Conservation (phyloP, 92 coral and sea anemone genomes). For the Phenganax stokvisi region DNA sequence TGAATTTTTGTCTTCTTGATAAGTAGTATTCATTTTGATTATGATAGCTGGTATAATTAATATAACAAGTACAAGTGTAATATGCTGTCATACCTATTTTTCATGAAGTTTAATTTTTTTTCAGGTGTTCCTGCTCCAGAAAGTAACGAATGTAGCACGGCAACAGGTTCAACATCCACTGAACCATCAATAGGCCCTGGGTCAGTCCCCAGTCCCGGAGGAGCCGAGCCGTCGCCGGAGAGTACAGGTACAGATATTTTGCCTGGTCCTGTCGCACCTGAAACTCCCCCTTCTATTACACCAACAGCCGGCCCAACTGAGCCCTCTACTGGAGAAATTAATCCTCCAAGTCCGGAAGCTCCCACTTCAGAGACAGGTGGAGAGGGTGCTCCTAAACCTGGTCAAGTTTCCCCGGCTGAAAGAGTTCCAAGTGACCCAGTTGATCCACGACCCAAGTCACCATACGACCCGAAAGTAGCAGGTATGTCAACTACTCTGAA, state of each 20-base stretch:
- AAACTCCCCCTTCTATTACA: background rate
- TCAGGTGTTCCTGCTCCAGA: background rate
- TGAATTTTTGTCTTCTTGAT: no score
- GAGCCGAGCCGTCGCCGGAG: background rate
- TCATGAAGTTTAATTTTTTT: background rate
- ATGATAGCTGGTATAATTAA: background rate
- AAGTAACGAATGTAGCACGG: background rate
- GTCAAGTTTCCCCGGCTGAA: no score
- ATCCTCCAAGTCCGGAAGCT: background rate
- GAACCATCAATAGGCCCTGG: background rate
- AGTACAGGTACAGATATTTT: background rate
- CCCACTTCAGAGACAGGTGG: background rate
- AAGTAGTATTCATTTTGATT: background rate
- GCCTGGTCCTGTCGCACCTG: background rate
- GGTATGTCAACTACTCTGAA: no score
- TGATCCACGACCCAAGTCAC: no score
- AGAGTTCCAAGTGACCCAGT: no score
- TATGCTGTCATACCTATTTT: background rate
- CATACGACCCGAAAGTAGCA: no score
- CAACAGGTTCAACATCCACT: background rate
- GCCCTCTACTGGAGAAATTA: background rate
- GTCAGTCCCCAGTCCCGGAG: background rate
- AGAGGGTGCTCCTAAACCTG: background rate
- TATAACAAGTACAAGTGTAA: background rate
- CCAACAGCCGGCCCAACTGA: background rate